Base-by-base conservation (phyloP, 2,113 vertebrate species). In the Sturnira hondurensis region DNA sequence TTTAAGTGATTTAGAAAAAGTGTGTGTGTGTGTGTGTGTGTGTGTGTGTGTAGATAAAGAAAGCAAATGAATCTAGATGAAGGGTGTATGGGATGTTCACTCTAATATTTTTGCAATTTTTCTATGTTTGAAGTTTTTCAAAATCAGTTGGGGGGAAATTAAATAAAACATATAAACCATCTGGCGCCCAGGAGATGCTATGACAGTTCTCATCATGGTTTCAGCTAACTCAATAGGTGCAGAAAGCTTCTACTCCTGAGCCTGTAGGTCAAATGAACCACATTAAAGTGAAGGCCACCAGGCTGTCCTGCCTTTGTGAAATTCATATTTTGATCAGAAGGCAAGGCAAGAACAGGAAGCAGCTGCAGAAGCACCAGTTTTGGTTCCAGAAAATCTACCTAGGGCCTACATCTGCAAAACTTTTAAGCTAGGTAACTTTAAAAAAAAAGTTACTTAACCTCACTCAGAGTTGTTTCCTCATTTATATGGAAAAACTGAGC, bases 21-120 rank as follows among this genome's bases (percentile, higher is more conserved):
- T 28, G 54, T 15, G 16, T 2, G 16, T 54, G 31, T 50, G 47
- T 50, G 47, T 50, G 47, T 50, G 52, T 54, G 52, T 20, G 16
- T 2, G 16, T 41, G 52, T 20, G 20, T 54, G 31, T 16, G 3
- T 2, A 36, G 26, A 52, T 58, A 90, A 45, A 89, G 13, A 89
- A 73, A 91, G 67, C 15, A 95, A 94, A 93, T 71, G 20, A 88
- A 95, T 81, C 54, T 78, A 78, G 67, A 95, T n/a, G 56, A 94
- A 86, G 47, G 1, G 24, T 47, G 7, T 8, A 87, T 26, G 19
- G 17, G 31, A 6, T 12, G 22, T 38, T 93, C 14, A 47, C 33
- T 45, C 16, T 76, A 58, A 67, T 71, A 82, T 85, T 83, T 80
- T 58, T 86, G 36, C 33, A 47, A 70, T 58, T 91, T 93, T 91